Evolutionary conservation across 1,140 invertebrate species (phyloP), one percentile per base, ranked within the genome.

Genomic region (Drosophila subobscura): DNA sequence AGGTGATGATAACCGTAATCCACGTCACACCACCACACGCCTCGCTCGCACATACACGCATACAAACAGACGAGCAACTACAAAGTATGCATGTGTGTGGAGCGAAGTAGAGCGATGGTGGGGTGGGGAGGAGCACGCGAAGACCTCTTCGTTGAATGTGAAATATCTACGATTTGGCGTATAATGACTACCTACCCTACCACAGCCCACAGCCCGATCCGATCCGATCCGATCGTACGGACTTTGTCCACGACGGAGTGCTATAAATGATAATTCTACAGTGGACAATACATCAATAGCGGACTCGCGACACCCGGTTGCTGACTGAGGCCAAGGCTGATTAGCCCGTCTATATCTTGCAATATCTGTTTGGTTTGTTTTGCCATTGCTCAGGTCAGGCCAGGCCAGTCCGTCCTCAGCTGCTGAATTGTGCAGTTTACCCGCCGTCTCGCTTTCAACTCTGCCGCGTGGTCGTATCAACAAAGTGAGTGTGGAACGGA

Each of bases 371-470:
- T 51, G 29, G 27, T 14, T 29, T 10, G 27, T 7, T 40, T 56
- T 49, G 42, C 25, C 66, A 37, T 37, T 37, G 12, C 33, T 37
- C 33, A 12, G 10, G 33, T 50, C 66, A 70, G 66, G 68, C 64
- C 33, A 12, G 10, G 33, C 64, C 66, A 70, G 66, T 70, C 64
- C 66, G 33, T 70, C 47, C 42, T 27, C 64, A 70, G 66, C 51
- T 37, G 64, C 51, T 56, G 59, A 45, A 54, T 4, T 33, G 64
- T 56, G 16, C 64, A 70, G 51, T 33, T 68, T 60, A 20, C 16
- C 16, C 16, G 54, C 25, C 37, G 16, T 22, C 45, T 64, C 44
- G 67, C 63, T 54, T 67, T 55, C 3, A 65, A 68, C 41, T 29
- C 12, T 14, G 47, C 60, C 59, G 58, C 63, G 37, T 44, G 16